These are phyloP conservation scores for Paramormyrops hopkinsi DNA, from an alignment of 2,797 vertebrate genomes.

Conservation along the genomic window DNA sequence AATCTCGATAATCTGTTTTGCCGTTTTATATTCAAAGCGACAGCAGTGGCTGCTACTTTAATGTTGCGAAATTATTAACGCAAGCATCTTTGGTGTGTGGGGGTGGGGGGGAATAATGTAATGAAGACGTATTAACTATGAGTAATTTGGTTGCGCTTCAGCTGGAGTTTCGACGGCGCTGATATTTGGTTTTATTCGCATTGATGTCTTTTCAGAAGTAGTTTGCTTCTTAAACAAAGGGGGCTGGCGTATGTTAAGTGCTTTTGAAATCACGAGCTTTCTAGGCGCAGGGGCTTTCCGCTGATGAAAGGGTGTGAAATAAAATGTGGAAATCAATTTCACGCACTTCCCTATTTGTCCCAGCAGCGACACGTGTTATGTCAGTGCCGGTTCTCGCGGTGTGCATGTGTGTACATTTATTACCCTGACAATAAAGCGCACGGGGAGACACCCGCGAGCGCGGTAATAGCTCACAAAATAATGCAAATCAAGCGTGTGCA, in stretches of 20 bases:
- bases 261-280: slow-evolving; percentile 72
- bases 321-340: slow-evolving; percentile 74
- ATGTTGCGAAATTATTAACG: slow-evolving; percentile 66
- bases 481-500: slow-evolving; percentile 46
- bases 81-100: slow-evolving; percentile 55
- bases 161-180: slow-evolving; percentile 63
- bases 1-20: slow-evolving; percentile 76
- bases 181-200: slow-evolving; percentile 72
- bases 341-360: slow-evolving; percentile 57
- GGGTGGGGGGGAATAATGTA: slow-evolving; percentile 40
- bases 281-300: slow-evolving; percentile 55
- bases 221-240: slow-evolving; percentile 72
- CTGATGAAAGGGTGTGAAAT: slow-evolving; percentile 73
- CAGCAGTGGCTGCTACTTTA: slow-evolving; percentile 67
- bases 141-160: slow-evolving; percentile 75
- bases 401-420: slow-evolving; percentile 54
- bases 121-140: slow-evolving; percentile 55
- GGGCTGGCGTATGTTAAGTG: slow-evolving; percentile 70
- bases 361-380: slow-evolving; percentile 49
- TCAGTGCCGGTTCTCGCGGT: slow-evolving; percentile 38
- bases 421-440: slow-evolving; percentile 48
- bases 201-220: slow-evolving; percentile 71
- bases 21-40: slow-evolving; percentile 71
- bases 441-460: slow-evolving; percentile 38
- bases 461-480: slow-evolving; percentile 51